Base-by-base conservation (phyloP, 2,888 invertebrate genomes). In the Oxyscelio sp. region DNA sequence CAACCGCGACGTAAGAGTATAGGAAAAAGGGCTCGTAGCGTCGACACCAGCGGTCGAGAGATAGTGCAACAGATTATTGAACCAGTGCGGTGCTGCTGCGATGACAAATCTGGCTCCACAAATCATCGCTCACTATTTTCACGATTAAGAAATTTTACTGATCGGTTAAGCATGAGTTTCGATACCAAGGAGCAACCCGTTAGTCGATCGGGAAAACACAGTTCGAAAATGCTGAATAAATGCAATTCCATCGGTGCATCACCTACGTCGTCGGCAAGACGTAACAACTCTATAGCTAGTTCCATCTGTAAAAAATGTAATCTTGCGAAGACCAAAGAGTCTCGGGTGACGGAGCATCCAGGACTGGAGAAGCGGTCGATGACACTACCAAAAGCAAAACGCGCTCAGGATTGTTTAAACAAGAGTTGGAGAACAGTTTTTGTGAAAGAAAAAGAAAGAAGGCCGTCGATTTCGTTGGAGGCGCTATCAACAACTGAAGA, bases 81-180 rank as follows among this genome's bases (percentile, higher is more conserved):
- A 3, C 43, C 83, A 50, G 82, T 89, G 2, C 88, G 90, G 9
- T 93, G 93, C 24, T 91, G 91, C 70, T 92, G 92, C 86, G 92
- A 93, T 13, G 92, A 93, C 24, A 94, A 93, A 27, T 45, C 89
- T 0, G 87, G 85, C n/a, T 88, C 92, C 9, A 92, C 92, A 68
- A 92, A 94, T 87, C 94, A 94, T 87, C 94, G 93, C 73, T 95
- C 95, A 0, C 90, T 96, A 75, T 92, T 95, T 40, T 94, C 95
- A 13, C 94, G 95, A 19, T 92, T 95, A 74, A 94, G 95, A 38
- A 95, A 95, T 66, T 94, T 95, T 79, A 95, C 95, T 3, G 95
- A 95, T 89, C 93, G 95, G 19, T 91, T 95, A 82, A 94, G 95
- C 78, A 93, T 95, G 75, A 95, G 95, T 48, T 93, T 95, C 82